These are phyloP conservation scores for Chloropsis cyanopogon DNA, from an alignment of 2,113 vertebrate species.

Conservation along the genomic window DNA sequence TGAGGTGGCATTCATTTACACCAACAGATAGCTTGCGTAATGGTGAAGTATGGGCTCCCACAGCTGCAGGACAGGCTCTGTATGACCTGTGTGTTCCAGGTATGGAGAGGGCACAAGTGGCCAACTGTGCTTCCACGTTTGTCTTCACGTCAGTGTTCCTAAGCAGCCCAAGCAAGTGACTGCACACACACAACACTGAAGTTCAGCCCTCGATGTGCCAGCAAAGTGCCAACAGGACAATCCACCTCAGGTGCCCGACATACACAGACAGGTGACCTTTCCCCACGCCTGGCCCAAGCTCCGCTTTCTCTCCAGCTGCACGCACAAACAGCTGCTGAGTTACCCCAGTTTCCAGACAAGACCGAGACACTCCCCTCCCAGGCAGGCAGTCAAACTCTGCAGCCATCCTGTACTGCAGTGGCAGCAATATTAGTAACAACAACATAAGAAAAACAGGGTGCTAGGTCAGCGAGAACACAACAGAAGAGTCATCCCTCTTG, in stretches of 20 bases:
- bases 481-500: background rate
- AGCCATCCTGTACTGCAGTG: background rate
- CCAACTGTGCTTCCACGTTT: background rate
- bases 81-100: conserved; percentile 9
- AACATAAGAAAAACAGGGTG: background rate
- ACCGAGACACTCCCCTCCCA: no score
- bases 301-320: background rate
- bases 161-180: background rate
- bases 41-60: background rate
- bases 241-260: accelerated
- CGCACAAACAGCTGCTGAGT: background rate
- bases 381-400: background rate
- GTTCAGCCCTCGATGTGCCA: background rate
- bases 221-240: accelerated
- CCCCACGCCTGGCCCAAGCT: background rate
- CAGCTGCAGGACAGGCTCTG: conserved; percentile 16
- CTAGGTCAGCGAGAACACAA: background rate
- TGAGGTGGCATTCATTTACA: background rate
- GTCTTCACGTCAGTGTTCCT: background rate
- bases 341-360: background rate
- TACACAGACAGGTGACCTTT: background rate
- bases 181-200: background rate
- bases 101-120: background rate
- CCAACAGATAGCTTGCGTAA: background rate
- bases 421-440: background rate